Evolutionary conservation across 2,113 vertebrate species (phyloP).

Genomic region (Silurus glanis): DNA sequence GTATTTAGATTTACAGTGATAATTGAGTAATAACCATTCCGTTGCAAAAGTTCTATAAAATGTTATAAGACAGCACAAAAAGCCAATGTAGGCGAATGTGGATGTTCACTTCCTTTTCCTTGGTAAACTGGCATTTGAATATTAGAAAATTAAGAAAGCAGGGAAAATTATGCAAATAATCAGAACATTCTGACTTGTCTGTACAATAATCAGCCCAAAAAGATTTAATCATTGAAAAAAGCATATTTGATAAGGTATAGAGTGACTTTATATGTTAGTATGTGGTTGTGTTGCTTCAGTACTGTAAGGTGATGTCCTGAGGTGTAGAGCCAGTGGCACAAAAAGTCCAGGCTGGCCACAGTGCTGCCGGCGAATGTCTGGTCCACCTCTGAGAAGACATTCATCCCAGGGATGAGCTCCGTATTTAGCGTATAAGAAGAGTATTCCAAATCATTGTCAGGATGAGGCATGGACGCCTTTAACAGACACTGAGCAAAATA

Average conservation of each 20-base stretch:
- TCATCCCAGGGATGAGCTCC: slow-evolving; percentile 82
- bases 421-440: slow-evolving; percentile 72
- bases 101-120: not conserved
- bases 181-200: not conserved
- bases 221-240: not conserved
- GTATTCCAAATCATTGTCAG: slow-evolving; percentile 78
- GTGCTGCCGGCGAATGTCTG: slow-evolving; percentile 76
- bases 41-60: not conserved
- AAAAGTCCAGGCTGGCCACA: slow-evolving; percentile 79
- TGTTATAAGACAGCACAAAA: not conserved
- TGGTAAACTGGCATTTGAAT: not conserved
- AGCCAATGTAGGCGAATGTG: not conserved
- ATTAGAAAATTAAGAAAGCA: not conserved
- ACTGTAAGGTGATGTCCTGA: slow-evolving; percentile 82
- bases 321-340: slow-evolving; percentile 83
- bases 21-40: not conserved
- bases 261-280: not conserved
- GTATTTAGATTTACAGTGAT: not conserved
- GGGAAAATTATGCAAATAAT: not conserved
- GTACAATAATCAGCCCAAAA: not conserved
- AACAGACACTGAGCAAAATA: slow-evolving; percentile 77
- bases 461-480: slow-evolving; percentile 80
- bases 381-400: slow-evolving; percentile 83
- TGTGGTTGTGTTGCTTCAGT: slow-evolving; percentile 32
- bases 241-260: not conserved